Conservation (phyloP, 2,797 vertebrate species). For the Chelidonichthys spinosus region DNA sequence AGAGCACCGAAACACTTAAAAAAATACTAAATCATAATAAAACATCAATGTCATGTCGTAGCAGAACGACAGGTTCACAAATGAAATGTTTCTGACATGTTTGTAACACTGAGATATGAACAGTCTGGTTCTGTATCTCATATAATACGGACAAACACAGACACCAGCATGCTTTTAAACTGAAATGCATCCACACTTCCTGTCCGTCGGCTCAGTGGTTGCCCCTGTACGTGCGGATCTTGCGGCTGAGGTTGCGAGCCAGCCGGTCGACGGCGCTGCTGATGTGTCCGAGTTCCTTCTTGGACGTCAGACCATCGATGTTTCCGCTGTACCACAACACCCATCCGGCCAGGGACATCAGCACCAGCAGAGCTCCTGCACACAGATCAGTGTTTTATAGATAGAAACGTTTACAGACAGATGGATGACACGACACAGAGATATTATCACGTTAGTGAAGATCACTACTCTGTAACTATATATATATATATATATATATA, state of each 20-base stretch:
- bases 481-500: too few species aligned
- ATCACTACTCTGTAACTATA: too few species aligned
- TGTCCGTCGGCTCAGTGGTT: conserved; percentile 30
- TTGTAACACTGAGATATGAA: conserved; percentile 5
- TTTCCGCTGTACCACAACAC: conserved; percentile 94
- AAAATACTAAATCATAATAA: neutral
- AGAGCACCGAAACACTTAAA: neutral
- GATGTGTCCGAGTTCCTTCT: conserved; percentile 85
- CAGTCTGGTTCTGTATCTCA: neutral
- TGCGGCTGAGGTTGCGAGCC: conserved; percentile 88
- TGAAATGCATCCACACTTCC: neutral
- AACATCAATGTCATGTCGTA: conserved; percentile 1
- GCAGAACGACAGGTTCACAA: neutral
- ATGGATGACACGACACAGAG: neutral
- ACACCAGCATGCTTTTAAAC: neutral
- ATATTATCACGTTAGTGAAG: neutral
- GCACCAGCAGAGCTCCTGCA: conserved; percentile 85
- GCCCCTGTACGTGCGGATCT: conserved; percentile 69
- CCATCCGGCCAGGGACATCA: conserved; percentile 90
- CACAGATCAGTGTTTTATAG: neutral
- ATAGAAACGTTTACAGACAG: too few species aligned
- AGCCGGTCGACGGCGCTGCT: conserved; percentile 86
- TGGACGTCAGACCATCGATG: conserved; percentile 86
- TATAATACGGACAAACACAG: conserved; percentile 34
- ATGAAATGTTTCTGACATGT: conserved; percentile 27